Evolutionary conservation across 2,113 vertebrate species (phyloP).

Genomic region (Eurypyga helias): DNA sequence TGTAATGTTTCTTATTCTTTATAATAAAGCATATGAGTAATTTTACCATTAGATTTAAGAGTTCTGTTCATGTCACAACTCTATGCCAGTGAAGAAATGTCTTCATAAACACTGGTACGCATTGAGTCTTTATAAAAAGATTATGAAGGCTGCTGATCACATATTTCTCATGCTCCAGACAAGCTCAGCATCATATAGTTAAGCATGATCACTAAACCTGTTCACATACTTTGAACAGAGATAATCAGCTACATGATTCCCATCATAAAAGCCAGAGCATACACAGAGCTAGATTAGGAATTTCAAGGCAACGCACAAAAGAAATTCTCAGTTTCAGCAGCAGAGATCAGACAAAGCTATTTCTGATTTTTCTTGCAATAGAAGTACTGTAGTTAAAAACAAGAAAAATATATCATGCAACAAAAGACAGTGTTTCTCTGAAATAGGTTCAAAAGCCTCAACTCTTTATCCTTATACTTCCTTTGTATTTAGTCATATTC

Average conservation of each 20-base stretch:
- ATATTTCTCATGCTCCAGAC: not conserved
- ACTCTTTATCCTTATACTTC: not conserved
- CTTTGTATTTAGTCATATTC: not conserved
- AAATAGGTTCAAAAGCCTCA: not conserved
- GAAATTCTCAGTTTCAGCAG: not conserved
- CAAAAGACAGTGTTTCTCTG: not conserved
- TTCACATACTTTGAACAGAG: not conserved
- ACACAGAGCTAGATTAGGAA: not conserved
- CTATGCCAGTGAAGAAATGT: not conserved
- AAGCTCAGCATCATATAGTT: not conserved
- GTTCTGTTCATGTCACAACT: not conserved
- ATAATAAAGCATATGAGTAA: not conserved
- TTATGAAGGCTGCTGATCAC: not conserved
- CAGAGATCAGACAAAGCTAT: not conserved
- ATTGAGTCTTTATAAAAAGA: not conserved
- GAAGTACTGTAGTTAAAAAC: not conserved
- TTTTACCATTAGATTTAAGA: not conserved
- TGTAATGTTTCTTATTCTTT: not conserved
- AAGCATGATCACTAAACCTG: not conserved
- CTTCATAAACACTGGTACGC: not conserved
- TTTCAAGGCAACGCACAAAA: not conserved
- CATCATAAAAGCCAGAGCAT: not conserved
- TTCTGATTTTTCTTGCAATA: not conserved
- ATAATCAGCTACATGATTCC: not conserved
- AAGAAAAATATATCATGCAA: not conserved